Evolutionary conservation across 2,888 invertebrate species (phyloP), one percentile per base, ranked within the genome.

Genomic region (Ichneumoninae sp.): DNA sequence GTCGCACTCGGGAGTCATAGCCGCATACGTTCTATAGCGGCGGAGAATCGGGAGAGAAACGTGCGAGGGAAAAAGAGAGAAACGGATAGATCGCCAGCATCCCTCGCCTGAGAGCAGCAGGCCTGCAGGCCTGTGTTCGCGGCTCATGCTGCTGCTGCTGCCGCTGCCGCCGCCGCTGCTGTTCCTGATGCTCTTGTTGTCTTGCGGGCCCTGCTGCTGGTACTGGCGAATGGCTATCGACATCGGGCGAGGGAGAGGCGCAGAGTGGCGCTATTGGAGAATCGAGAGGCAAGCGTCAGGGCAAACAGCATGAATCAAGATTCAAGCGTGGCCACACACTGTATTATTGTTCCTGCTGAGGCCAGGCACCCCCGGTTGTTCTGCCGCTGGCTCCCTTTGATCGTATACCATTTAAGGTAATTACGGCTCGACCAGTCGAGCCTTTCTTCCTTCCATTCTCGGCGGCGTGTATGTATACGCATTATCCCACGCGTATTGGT

Each of bases 371-470:
- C 80, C 80, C 80, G 54, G 68, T 36, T 75, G 76, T 40, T 44
- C 26, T 30, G 72, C 72, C 66, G 71, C 71, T 77, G 80, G 80
- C 65, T 80, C 69, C 80, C 80, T 81, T 84, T 84, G 83, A 84
- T 62, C 80, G 57, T 80, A 81, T 74, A 81, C 77, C 84, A 81
- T 84, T 84, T 81, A 81, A 81, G 84, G 84, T 80, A 84, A 81
- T 84, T 84, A 84, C 74, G 71, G 78, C 81, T 60, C 75, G 62
- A 79, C 76, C 78, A 62, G 57, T 77, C 74, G 60, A 36, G 47
- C 52, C 62, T 62, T 47, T 66, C 50, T 10, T 66, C 22, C 71
- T 68, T 60, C 36, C 40, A 72, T 66, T 44, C 57, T 76, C 70
- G 5, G 26, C 57, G 57, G 57, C 57, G 5, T 54, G 62, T 13